Evolutionary conservation across 2,797 vertebrate genomes (phyloP).

Genomic region (Eospalax fontanierii): DNA sequence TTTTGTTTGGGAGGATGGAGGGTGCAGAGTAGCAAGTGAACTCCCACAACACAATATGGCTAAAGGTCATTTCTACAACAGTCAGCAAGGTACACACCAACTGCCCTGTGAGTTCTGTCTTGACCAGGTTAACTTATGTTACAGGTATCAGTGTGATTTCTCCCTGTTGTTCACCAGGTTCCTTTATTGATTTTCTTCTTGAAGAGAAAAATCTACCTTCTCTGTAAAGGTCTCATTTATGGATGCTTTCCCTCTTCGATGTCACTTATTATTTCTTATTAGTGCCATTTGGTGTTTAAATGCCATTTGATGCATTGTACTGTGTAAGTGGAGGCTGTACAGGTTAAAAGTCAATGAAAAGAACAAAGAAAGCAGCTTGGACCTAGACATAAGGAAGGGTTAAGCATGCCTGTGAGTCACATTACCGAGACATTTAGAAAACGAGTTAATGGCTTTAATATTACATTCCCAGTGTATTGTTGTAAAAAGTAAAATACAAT

Average conservation of each 20-base stretch:
- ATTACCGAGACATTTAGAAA: background rate
- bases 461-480: background rate
- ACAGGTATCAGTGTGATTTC: background rate
- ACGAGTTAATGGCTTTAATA: background rate
- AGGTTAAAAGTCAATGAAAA: background rate
- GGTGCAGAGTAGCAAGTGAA: background rate
- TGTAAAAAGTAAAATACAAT: background rate
- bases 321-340: background rate
- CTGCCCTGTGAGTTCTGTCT: background rate
- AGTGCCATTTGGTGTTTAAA: constrained; percentile 46
- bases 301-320: background rate
- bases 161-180: background rate
- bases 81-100: background rate
- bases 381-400: background rate
- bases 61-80: constrained; percentile 36
- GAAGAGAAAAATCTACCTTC: background rate
- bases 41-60: background rate
- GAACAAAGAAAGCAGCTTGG: background rate
- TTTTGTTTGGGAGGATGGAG: background rate
- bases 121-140: background rate
- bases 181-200: background rate
- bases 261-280: background rate
- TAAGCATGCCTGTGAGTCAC: background rate
- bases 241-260: background rate
- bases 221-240: background rate